Conservation (phyloP, 2,888 invertebrate genomes). For the Falcaria lacertinaria region DNA sequence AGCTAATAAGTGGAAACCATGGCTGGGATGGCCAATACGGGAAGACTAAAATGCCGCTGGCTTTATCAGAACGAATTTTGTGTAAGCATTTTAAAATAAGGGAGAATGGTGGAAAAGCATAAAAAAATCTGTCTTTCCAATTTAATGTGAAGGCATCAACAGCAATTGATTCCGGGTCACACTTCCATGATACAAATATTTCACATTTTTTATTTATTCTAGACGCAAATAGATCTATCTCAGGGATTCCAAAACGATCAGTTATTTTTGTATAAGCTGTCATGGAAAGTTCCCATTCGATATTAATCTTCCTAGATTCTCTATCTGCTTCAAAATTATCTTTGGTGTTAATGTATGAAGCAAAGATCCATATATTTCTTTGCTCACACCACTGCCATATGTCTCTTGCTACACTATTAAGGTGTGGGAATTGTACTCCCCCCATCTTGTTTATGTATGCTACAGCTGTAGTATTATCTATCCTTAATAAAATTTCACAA, state of each 20-base stretch:
- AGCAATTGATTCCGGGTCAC: neutral
- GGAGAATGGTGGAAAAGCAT: neutral
- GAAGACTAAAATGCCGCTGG: too few relatives aligned
- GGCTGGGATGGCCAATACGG: too few relatives aligned
- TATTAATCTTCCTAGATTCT: neutral
- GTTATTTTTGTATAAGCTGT: neutral
- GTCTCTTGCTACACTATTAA: too few relatives aligned
- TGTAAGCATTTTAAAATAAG: neutral
- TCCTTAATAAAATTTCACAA: neutral
- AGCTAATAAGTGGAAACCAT: too few relatives aligned
- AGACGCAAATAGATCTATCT: constrained; percentile 4
- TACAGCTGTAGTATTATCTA: constrained; percentile 6
- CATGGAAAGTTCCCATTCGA: neutral
- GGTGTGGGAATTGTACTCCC: neutral
- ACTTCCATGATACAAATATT: constrained; percentile 1
- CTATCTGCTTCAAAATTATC: neutral
- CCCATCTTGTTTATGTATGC: constrained; percentile 4
- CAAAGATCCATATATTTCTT: constrained; percentile 1
- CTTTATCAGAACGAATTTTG: too few relatives aligned
- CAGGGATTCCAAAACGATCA: neutral
- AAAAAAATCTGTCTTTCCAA: neutral
- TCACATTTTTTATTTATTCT: constrained; percentile 4
- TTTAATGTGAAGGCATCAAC: neutral
- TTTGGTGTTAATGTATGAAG: too few relatives aligned
- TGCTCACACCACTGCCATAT: constrained; percentile 6